These are phyloP conservation scores for Neomorphus geoffroyi DNA, from an alignment of 2,797 vertebrate genomes.

Conservation along the genomic window DNA sequence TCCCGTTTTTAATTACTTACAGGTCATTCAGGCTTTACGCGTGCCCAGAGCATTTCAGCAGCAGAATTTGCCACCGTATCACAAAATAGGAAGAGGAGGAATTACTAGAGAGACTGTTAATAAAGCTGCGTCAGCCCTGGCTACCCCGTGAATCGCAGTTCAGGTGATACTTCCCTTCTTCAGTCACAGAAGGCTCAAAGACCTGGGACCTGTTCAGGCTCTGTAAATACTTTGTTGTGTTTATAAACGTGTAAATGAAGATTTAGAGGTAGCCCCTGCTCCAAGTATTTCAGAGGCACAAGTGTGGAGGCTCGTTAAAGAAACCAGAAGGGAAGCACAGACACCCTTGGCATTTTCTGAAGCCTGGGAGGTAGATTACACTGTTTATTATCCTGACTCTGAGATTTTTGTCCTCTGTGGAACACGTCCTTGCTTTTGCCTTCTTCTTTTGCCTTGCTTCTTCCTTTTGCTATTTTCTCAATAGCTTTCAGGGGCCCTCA, in stretches of 20 bases:
- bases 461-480: slow-evolving; percentile 11
- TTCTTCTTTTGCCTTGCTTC: too few species aligned
- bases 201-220: neutral
- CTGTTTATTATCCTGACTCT: neutral
- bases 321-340: neutral
- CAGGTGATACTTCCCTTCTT: neutral
- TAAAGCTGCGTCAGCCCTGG: neutral
- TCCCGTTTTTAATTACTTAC: neutral
- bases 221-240: neutral
- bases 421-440: neutral
- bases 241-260: neutral
- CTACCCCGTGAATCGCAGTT: neutral
- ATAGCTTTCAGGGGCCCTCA: neutral
- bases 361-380: neutral
- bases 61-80: neutral
- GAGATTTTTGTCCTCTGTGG: neutral
- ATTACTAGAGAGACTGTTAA: neutral
- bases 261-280: neutral
- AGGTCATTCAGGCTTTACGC: accelerated
- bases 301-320: neutral
- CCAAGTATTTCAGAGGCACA: neutral
- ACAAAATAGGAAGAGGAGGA: neutral
- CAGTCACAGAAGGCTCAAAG: neutral
- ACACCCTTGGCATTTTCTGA: neutral
- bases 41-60: neutral